Evolutionary conservation across 2,888 invertebrate species (phyloP), one percentile per base, ranked within the genome.

Genomic region (Geotrupes spiniger): DNA sequence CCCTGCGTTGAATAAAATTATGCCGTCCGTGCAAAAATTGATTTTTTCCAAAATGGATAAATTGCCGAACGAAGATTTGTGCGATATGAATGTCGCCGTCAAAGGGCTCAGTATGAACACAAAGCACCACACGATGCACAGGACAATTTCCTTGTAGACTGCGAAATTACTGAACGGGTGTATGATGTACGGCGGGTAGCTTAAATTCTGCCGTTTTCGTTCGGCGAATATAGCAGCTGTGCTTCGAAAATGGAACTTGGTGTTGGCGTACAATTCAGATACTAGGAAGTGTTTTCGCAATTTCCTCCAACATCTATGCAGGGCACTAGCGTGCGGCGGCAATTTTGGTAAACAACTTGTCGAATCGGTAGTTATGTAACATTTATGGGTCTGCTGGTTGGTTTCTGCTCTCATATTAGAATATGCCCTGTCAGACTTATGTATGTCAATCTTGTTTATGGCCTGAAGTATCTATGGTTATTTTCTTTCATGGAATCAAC

Each of bases 221-320:
- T 72, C 72, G 11, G 63, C 60, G n/a, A 60, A 56, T 2, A 72
- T 57, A 3, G 71, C 65, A 0, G 69, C 66, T 8, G 55, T 57
- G 49, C 72, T 73, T 10, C 70, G 62, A 11, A 72, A 57, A 27
- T 61, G 61, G 36, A 60, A 59, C 25, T 57, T 63, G 1, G 65
- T 65, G 2, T 58, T 56, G 0, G 65, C 64, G 51, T 72, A 68
- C 3, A 49, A 43, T 1, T 58, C 52, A 1, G 65, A 64, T 2
- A 71, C 66, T 9, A 70, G 56, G 27, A 72, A 56, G 1, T 59
- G 28, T 46, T 72, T 72, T 25, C 65, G 68, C 26, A 69, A 60
- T 6, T 51, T 44, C 27, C 72, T 53, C 36, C 61, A 66, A 41
- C 63, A 52, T 15, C 63, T 64, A 2, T 53, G 47, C 6, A 54